phyloP scores from a whole-genome alignment of 2,888 invertebrate species.

The Mesorhabditis sp. region DNA sequence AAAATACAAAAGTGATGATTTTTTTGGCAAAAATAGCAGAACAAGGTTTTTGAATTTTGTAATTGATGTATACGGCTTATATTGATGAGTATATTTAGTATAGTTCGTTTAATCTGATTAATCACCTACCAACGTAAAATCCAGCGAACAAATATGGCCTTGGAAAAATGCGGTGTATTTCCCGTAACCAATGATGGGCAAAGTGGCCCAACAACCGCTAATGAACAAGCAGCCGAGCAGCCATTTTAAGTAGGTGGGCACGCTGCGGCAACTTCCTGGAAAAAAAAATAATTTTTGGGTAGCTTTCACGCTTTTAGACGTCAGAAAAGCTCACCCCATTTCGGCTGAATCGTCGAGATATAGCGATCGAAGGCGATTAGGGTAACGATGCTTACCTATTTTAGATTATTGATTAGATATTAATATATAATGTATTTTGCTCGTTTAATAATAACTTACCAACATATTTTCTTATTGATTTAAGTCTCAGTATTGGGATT shows the following conservation, averaged over 20 bases:
- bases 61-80: neutral
- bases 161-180: constrained; percentile 34
- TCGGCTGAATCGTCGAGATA: constrained; percentile 37
- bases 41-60: neutral
- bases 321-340: constrained; percentile 29
- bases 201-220: constrained; percentile 27
- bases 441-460: too few relatives aligned
- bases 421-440: too few relatives aligned
- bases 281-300: neutral
- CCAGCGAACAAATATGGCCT: constrained; percentile 37
- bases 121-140: constrained; percentile 35
- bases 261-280: constrained; percentile 33
- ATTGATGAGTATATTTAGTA: too few relatives aligned
- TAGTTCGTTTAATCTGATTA: neutral
- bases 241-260: constrained; percentile 33
- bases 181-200: constrained; percentile 38
- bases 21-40: neutral
- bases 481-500: too few relatives aligned
- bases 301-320: neutral
- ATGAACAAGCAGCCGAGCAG: constrained; percentile 22
- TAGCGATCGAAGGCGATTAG: constrained; percentile 43
- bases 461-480: too few relatives aligned
- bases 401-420: too few relatives aligned
- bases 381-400: neutral
- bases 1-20: too few relatives aligned